Evolutionary conservation across 2,797 vertebrate species (phyloP).

Genomic region (Arremon brunneinucha): DNA sequence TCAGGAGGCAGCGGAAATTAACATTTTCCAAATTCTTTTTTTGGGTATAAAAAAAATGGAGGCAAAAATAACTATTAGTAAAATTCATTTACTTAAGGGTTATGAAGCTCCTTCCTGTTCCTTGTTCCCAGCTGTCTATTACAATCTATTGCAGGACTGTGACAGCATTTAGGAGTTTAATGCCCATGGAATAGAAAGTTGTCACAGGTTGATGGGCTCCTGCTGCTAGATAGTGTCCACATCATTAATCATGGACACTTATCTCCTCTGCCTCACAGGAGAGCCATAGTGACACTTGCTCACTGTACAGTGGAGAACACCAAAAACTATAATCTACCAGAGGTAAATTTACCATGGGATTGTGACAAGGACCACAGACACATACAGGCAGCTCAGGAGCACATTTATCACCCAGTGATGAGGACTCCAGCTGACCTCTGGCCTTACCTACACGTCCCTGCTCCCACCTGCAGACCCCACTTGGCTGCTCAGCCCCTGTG

Average conservation of each 20-base stretch:
- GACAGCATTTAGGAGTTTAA: slow-evolving; percentile 56
- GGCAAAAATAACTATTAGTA: neutral
- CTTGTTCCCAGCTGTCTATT: neutral
- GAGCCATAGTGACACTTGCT: neutral
- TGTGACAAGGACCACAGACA: slow-evolving; percentile 8
- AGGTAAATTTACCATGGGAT: slow-evolving; percentile 49
- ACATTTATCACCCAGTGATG: neutral
- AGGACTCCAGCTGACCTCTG: neutral
- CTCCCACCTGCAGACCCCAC: neutral
- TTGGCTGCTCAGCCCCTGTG: rapidly evolving
- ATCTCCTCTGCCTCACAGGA: slow-evolving; percentile 18
- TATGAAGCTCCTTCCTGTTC: neutral
- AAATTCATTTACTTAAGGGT: neutral
- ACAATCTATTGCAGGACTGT: slow-evolving; percentile 3
- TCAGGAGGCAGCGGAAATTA: neutral
- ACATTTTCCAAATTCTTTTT: neutral
- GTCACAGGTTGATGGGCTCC: slow-evolving; percentile 60
- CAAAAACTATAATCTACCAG: slow-evolving; percentile 10
- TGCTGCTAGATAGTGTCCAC: slow-evolving; percentile 55
- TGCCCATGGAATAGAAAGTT: slow-evolving; percentile 55
- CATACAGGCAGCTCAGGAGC: neutral
- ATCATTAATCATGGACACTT: slow-evolving; percentile 56
- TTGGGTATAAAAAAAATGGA: neutral
- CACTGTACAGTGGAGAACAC: slow-evolving; percentile 12
- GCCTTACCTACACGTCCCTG: neutral